Conservation (phyloP, 2,888 invertebrate species). For the Neoascia interrupta region DNA sequence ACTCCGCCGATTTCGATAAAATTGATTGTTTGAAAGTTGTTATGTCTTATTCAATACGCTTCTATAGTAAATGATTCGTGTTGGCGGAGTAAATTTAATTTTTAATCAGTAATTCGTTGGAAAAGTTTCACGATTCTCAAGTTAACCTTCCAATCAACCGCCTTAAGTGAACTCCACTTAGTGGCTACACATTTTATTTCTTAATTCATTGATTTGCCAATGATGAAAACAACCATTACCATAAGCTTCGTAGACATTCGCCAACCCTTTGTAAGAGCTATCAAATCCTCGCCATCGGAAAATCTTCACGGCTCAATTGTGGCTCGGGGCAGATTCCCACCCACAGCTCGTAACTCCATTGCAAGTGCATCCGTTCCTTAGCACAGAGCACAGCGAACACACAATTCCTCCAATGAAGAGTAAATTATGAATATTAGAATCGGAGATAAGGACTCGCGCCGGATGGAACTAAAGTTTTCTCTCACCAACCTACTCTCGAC, state of each 20-base stretch:
- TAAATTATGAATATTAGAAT: constrained; percentile 64
- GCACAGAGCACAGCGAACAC: constrained; percentile 27
- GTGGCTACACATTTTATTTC: constrained; percentile 40
- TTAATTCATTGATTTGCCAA: constrained; percentile 43
- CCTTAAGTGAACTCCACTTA: constrained; percentile 1
- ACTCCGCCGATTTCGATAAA: too few relatives aligned
- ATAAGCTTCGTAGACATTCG: too few relatives aligned
- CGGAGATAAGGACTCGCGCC: constrained; percentile 53
- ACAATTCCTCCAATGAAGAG: constrained; percentile 34
- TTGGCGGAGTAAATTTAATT: too few relatives aligned
- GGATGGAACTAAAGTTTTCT: constrained; percentile 50
- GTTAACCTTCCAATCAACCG: too few relatives aligned
- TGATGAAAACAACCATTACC: constrained; percentile 16
- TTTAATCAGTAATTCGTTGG: too few relatives aligned
- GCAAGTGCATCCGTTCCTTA: constrained; percentile 47
- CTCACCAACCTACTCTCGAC: constrained; percentile 47
- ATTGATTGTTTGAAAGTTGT: too few relatives aligned
- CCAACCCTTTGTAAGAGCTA: constrained; percentile 24
- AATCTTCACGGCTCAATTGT: constrained; percentile 66
- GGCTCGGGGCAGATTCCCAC: constrained; percentile 57
- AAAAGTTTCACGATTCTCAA: too few relatives aligned
- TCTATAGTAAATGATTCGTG: too few relatives aligned
- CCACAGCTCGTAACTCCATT: constrained; percentile 15
- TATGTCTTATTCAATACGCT: too few relatives aligned
- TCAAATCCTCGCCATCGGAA: constrained; percentile 11